These are phyloP conservation scores for Ganaspis sp. DNA, from an alignment of 1,140 invertebrate species.

Conservation along the genomic window DNA sequence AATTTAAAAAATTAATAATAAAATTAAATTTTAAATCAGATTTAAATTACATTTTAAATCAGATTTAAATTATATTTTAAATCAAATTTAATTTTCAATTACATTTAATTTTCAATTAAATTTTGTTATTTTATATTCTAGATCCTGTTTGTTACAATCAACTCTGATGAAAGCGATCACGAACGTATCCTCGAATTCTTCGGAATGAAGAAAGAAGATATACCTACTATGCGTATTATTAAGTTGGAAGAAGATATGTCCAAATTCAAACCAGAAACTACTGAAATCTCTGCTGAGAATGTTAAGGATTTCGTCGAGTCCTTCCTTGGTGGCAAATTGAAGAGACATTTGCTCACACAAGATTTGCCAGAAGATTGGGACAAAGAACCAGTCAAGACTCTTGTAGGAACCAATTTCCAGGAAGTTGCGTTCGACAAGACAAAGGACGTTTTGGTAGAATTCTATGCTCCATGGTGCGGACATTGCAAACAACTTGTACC, in stretches of 20 bases:
- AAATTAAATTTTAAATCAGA: not conserved
- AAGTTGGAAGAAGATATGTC: conserved; percentile 97
- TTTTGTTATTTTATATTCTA: conserved; percentile 59
- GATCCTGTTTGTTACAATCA: conserved; percentile 95
- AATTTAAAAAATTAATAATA: no score
- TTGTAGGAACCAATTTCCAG: conserved; percentile 97
- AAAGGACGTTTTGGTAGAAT: conserved; percentile 98
- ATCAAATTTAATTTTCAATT: not conserved
- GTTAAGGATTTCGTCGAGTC: conserved; percentile 90
- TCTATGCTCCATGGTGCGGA: conserved; percentile 98
- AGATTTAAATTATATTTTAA: not conserved
- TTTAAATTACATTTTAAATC: not conserved
- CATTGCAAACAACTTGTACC: conserved; percentile 98
- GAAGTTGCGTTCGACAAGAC: conserved; percentile 91
- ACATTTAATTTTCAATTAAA: no score
- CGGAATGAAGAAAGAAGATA: conserved; percentile 94
- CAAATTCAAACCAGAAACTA: conserved; percentile 94
- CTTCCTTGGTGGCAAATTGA: conserved; percentile 94
- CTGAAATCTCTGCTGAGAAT: conserved; percentile 86
- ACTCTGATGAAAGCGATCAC: conserved; percentile 97
- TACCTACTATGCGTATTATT: conserved; percentile 95
- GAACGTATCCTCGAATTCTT: conserved; percentile 99
- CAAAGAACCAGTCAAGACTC: conserved; percentile 93
- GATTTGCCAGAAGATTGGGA: conserved; percentile 98
- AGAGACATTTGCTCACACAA: conserved; percentile 95